Evolutionary conservation across 2,888 invertebrate genomes (phyloP).

Genomic region (Stenodera caucasica): DNA sequence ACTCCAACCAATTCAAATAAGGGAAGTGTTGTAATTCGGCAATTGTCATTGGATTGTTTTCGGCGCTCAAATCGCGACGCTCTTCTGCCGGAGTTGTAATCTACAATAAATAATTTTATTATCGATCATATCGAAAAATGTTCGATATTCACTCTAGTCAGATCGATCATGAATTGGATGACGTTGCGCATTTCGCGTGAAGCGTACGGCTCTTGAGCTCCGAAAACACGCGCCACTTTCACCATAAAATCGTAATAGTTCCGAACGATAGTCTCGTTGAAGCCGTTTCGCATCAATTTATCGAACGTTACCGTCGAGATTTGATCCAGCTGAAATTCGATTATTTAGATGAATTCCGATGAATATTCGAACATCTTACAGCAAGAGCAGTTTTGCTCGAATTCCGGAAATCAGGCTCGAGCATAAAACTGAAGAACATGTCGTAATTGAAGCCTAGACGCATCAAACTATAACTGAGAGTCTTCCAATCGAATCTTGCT

Average conservation of each 20-base stretch:
- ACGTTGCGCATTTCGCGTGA: slow-evolving; percentile 34
- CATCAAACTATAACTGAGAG: slow-evolving; percentile 66
- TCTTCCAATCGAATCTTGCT: slow-evolving; percentile 34
- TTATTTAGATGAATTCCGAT: too few species aligned
- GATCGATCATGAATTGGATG: slow-evolving; percentile 33
- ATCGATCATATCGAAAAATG: not conserved
- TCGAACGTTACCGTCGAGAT: slow-evolving; percentile 33
- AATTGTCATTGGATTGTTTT: slow-evolving; percentile 47
- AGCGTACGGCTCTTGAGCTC: slow-evolving; percentile 33
- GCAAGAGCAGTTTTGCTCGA: slow-evolving; percentile 75
- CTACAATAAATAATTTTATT: slow-evolving; percentile 18
- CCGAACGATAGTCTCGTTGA: slow-evolving; percentile 31
- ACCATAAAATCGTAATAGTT: slow-evolving; percentile 38
- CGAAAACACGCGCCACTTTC: slow-evolving; percentile 35
- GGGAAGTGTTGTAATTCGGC: slow-evolving; percentile 51
- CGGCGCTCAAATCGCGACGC: slow-evolving; percentile 27
- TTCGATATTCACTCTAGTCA: slow-evolving; percentile 19
- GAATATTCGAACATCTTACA: too few species aligned
- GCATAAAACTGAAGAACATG: slow-evolving; percentile 80
- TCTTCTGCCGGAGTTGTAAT: slow-evolving; percentile 43
- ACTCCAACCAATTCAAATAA: slow-evolving; percentile 36
- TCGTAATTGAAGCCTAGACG: slow-evolving; percentile 75
- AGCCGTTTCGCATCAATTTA: slow-evolving; percentile 31
- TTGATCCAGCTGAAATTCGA: slow-evolving; percentile 34
- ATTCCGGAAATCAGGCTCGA: slow-evolving; percentile 80